A percentile compares a stretch with the other conserved stretches of the same genome.
These are phyloP conservation scores for Trichogramma dendrolimi DNA, from an alignment of 2,888 invertebrate species.

Conservation along the genomic window DNA sequence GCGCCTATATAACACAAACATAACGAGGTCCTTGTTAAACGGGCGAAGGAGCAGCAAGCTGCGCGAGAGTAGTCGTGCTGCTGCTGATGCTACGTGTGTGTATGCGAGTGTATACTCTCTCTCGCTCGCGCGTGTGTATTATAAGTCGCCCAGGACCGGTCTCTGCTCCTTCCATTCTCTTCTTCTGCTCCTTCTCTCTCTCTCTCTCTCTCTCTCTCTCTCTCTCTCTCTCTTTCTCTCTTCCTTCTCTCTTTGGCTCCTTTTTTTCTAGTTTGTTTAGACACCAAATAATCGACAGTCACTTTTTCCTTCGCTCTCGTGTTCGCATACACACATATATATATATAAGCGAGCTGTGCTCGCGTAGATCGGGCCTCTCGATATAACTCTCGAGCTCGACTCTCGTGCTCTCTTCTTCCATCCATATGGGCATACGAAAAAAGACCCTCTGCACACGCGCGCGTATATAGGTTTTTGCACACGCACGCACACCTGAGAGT, in stretches of 20 bases:
- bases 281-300: slow-evolving; percentile 51
- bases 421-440: no score
- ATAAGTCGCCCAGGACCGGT: no score
- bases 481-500: no score
- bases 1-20: slow-evolving; percentile 46
- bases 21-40: slow-evolving; percentile 52
- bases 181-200: neutral
- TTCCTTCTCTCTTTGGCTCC: neutral
- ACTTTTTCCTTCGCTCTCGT: slow-evolving; percentile 35
- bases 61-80: slow-evolving; percentile 3
- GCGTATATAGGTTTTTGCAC: no score
- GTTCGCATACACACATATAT: slow-evolving; percentile 7
- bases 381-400: no score
- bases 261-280: slow-evolving; percentile 49
- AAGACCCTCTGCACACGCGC: no score
- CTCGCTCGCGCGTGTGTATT: neutral
- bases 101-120: slow-evolving; percentile 23
- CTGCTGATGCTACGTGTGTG: slow-evolving; percentile 26
- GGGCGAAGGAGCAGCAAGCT: slow-evolving; percentile 30
- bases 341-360: no score
- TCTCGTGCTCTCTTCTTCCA: no score
- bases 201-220: slow-evolving; percentile 11
- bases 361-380: no score
- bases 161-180: slow-evolving; percentile 4
- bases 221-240: neutral